Percentiles rank a stretch among this genome's conserved stretches.
Conservation (phyloP, 2,113 vertebrate genomes). For the Chroicocephalus ridibundus region DNA sequence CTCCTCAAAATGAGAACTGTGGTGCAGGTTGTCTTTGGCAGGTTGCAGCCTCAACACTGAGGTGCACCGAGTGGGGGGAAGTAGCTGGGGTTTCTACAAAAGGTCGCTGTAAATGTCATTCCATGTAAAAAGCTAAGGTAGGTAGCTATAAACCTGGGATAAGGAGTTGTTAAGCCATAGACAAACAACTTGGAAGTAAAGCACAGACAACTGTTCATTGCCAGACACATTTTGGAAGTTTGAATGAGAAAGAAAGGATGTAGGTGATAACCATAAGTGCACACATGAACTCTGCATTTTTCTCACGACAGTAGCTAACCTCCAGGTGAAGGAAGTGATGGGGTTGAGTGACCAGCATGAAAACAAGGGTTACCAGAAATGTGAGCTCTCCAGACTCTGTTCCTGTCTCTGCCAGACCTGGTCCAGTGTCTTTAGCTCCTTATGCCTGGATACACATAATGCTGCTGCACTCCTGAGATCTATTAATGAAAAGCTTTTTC, state of each 20-base stretch:
- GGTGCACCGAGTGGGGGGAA: too few relatives aligned
- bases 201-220: not conserved
- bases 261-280: not conserved
- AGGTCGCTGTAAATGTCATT: too few relatives aligned
- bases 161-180: not conserved
- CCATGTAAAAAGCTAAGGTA: not conserved
- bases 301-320: not conserved
- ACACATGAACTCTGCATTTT: not conserved
- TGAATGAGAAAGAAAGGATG: not conserved
- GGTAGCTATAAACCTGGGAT: not conserved
- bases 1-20: too few relatives aligned
- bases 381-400: rapidly evolving
- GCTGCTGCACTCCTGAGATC: not conserved
- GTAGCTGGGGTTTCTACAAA: too few relatives aligned
- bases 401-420: not conserved
- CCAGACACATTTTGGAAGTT: not conserved
- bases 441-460: not conserved
- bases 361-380: not conserved
- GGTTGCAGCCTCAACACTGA: too few relatives aligned
- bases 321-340: not conserved
- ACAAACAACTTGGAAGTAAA: not conserved
- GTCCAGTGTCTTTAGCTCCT: not conserved
- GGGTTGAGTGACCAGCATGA: not conserved
- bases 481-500: not conserved
- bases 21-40: too few relatives aligned